phyloP scores from a whole-genome alignment of 2,797 vertebrate species.

The Salmo trutta region DNA sequence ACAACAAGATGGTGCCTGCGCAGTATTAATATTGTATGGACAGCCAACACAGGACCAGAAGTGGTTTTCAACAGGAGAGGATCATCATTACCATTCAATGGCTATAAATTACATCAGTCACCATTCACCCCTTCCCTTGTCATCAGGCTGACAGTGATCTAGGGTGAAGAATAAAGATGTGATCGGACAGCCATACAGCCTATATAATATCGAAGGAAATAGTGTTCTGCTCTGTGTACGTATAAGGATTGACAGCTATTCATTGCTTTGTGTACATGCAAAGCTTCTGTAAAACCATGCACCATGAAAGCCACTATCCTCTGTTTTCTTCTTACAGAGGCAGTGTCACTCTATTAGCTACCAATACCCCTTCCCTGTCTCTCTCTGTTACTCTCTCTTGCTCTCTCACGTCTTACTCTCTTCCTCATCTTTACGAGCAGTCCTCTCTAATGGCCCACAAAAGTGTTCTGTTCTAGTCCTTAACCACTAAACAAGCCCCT shows the following conservation, averaged over 20 bases:
- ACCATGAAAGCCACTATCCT: neutral
- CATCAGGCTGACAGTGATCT: conserved; percentile 46
- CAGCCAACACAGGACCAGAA: conserved; percentile 9
- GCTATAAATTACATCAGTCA: conserved; percentile 55
- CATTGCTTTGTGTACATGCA: neutral
- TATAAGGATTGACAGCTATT: neutral
- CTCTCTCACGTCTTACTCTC: neutral
- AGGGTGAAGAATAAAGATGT: conserved; percentile 34
- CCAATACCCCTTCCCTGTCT: conserved; percentile 3
- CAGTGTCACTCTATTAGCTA: neutral
- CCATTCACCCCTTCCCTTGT: conserved; percentile 18
- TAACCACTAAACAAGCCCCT: conserved; percentile 7
- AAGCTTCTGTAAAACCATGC: neutral
- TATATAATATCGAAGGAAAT: conserved; percentile 34
- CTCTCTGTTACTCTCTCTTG: conserved; percentile 3
- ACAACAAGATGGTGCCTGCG: neutral
- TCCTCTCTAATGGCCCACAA: neutral
- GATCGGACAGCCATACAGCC: conserved; percentile 47
- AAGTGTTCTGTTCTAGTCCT: conserved; percentile 2
- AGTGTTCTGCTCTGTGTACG: conserved; percentile 7
- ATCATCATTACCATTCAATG: conserved; percentile 50
- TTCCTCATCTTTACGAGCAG: neutral
- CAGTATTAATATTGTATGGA: neutral
- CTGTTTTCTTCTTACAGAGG: neutral
- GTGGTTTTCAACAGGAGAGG: conserved; percentile 29